Evolutionary conservation across 1,140 invertebrate genomes (phyloP).

Genomic region (Halotydeus destructor): DNA sequence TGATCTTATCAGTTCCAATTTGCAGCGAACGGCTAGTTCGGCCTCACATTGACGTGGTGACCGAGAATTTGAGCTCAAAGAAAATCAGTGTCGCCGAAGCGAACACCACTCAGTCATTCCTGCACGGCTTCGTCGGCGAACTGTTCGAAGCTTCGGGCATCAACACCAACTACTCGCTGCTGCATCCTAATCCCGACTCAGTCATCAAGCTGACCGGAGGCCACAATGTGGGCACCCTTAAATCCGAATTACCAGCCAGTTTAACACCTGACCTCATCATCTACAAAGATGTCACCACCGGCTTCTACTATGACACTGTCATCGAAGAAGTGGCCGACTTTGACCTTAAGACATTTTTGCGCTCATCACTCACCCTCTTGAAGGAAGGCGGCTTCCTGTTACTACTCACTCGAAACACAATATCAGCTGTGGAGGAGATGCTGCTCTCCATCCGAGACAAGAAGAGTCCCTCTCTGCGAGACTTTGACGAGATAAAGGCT

Average conservation of each 20-base stretch:
- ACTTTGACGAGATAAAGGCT: too few species aligned
- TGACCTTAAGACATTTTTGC: too few species aligned
- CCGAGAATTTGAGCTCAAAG: constrained; percentile 12
- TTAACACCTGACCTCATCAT: neutral
- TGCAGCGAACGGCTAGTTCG: constrained; percentile 10
- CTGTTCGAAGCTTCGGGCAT: neutral
- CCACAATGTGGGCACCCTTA: too few species aligned
- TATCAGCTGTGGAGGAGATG: too few species aligned
- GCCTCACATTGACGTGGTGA: constrained; percentile 13
- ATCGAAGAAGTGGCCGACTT: too few species aligned
- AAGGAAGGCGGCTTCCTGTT: too few species aligned
- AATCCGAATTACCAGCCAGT: neutral
- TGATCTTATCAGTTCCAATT: neutral
- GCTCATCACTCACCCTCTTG: too few species aligned
- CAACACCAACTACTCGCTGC: constrained; percentile 8
- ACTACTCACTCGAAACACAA: too few species aligned
- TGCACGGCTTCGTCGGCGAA: constrained; percentile 1
- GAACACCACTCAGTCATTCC: too few species aligned
- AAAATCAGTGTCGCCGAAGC: constrained; percentile 11
- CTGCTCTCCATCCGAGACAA: too few species aligned
- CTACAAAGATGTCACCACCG: neutral
- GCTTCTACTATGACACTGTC: too few species aligned
- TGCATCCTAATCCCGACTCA: constrained; percentile 7
- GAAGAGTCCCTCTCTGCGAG: too few species aligned
- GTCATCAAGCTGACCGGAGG: neutral